phyloP scores from a whole-genome alignment of 2,888 invertebrate species.

The Dastarcus helophoroides region DNA sequence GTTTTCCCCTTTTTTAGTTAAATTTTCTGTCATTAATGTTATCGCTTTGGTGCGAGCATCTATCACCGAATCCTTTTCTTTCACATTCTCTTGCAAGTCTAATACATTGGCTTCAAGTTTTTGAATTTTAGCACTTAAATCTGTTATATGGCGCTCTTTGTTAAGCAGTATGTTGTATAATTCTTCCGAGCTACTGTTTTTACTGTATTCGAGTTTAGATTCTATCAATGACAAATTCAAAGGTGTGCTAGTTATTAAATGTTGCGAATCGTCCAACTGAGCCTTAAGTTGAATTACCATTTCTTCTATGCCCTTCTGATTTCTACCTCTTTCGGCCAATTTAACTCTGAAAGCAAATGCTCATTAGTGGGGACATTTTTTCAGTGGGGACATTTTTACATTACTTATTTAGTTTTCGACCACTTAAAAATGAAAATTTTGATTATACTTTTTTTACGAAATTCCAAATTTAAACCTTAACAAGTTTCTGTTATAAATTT shows the following conservation, averaged over 20 bases:
- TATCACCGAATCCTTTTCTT: slow-evolving; percentile 74
- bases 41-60: slow-evolving; percentile 70
- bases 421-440: no score
- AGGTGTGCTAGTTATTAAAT: slow-evolving; percentile 25
- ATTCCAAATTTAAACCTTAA: no score
- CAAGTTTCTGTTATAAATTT: no score
- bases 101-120: slow-evolving; percentile 65
- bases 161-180: slow-evolving; percentile 39
- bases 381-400: no score
- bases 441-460: no score
- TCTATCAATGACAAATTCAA: slow-evolving; percentile 26
- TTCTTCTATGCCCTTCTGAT: slow-evolving; percentile 42
- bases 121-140: slow-evolving; percentile 56
- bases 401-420: no score
- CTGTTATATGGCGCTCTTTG: slow-evolving; percentile 52
- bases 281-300: slow-evolving; percentile 43
- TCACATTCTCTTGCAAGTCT: slow-evolving; percentile 72
- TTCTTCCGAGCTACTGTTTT: slow-evolving; percentile 31
- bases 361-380: no score
- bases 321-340: slow-evolving; percentile 42
- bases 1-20: slow-evolving; percentile 59
- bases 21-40: slow-evolving; percentile 61
- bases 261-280: slow-evolving; percentile 42
- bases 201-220: slow-evolving; percentile 28
- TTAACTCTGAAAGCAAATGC: slow-evolving; percentile 28